Evolutionary conservation across 2,797 vertebrate genomes (phyloP).

Genomic region (Hypotaenidia okinawae): DNA sequence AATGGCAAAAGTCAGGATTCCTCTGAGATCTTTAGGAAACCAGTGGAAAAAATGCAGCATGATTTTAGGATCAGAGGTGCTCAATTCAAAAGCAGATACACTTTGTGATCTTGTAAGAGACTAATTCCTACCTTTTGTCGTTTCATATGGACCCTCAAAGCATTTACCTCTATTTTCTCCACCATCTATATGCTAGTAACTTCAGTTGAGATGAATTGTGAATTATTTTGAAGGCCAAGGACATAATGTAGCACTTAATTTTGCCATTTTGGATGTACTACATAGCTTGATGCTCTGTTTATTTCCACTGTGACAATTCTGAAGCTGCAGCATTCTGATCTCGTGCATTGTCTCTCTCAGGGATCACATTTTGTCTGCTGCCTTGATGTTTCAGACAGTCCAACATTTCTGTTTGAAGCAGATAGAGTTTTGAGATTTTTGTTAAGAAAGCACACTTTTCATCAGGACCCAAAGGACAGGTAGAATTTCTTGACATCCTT

Average conservation of each 20-base stretch:
- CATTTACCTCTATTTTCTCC: not conserved
- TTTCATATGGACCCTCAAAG: not conserved
- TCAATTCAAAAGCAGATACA: not conserved
- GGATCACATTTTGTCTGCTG: slow-evolving; percentile 14
- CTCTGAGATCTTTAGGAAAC: not conserved
- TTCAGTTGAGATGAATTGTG: not conserved
- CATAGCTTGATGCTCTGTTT: not conserved
- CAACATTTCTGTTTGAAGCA: slow-evolving; percentile 6
- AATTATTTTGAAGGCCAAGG: not conserved
- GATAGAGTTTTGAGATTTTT: slow-evolving; percentile 2
- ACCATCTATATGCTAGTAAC: not conserved
- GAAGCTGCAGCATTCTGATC: slow-evolving; percentile 30
- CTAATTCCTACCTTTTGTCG: not conserved
- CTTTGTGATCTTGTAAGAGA: not conserved
- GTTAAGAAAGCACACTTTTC: slow-evolving; percentile 33
- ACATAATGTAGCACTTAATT: not conserved
- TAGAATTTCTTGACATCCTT: not conserved
- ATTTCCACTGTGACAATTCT: not conserved
- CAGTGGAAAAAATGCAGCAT: not conserved
- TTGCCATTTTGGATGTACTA: not conserved
- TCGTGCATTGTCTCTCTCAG: slow-evolving; percentile 5
- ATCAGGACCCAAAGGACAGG: slow-evolving; percentile 19
- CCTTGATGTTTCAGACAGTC: slow-evolving; percentile 39
- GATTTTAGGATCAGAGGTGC: not conserved
- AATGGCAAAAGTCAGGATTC: not conserved